These are phyloP conservation scores for Mus spicilegus DNA, from an alignment of 2,113 vertebrate genomes.

Conservation along the genomic window DNA sequence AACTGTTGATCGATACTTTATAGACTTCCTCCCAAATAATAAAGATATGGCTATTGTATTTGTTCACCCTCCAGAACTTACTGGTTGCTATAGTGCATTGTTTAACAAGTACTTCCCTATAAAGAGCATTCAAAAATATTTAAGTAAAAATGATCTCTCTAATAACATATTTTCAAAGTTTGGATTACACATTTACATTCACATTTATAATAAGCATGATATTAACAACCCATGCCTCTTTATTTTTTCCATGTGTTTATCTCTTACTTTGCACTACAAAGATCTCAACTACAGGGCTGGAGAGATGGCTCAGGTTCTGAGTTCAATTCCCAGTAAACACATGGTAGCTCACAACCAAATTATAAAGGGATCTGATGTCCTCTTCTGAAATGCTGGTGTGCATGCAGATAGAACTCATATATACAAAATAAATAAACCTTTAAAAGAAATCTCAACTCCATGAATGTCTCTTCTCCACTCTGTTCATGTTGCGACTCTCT, in stretches of 20 bases:
- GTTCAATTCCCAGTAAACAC: too few species aligned
- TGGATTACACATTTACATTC: neutral
- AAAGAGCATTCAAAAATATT: neutral
- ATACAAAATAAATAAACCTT: too few species aligned
- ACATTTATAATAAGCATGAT: neutral
- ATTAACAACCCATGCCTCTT: neutral
- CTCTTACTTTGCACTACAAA: neutral
- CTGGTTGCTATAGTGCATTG: neutral
- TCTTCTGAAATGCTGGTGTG: too few species aligned
- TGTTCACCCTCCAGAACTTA: neutral
- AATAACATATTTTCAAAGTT: neutral
- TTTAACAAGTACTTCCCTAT: neutral
- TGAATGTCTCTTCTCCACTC: neutral
- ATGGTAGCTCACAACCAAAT: too few species aligned
- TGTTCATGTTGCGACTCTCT: neutral
- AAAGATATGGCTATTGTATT: neutral
- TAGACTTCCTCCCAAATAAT: neutral
- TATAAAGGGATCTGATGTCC: too few species aligned
- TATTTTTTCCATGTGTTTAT: neutral
- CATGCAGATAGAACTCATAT: too few species aligned
- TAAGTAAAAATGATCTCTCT: neutral
- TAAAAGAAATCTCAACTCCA: neutral
- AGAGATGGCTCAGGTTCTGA: too few species aligned
- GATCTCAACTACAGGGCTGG: neutral
- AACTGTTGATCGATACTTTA: neutral